A percentile compares a stretch with the other conserved stretches of the same genome.
Conservation (phyloP, 2,113 vertebrate species). For the Polyodon spathula region DNA sequence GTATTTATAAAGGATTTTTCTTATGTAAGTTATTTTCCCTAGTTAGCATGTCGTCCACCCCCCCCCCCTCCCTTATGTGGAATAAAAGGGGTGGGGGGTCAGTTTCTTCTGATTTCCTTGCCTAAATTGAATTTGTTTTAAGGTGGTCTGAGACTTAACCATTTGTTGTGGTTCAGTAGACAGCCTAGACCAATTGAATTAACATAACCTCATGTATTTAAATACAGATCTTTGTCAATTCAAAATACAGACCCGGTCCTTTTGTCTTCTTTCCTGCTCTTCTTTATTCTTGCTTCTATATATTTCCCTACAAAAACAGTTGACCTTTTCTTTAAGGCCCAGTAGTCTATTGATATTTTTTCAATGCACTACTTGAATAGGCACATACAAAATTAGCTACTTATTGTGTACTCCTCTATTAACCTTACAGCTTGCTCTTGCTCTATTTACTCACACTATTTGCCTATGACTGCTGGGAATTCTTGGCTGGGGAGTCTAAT, state of each 20-base stretch:
- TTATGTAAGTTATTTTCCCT: not conserved
- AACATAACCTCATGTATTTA: constrained; percentile 37
- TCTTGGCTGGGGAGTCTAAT: not conserved
- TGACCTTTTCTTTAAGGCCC: constrained; percentile 6
- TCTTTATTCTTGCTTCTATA: not conserved
- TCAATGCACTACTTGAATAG: constrained; percentile 3
- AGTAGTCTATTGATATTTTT: not conserved
- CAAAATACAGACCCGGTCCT: not conserved
- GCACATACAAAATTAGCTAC: not conserved
- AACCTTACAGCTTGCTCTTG: not conserved
- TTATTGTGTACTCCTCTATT: not conserved
- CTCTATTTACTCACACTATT: not conserved
- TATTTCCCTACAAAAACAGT: constrained; percentile 4
- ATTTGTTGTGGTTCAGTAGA: constrained; percentile 41
- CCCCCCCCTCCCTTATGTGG: not conserved
- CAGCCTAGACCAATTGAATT: constrained; percentile 53
- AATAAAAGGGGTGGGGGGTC: not conserved
- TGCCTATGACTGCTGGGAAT: not conserved
- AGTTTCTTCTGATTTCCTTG: not conserved
- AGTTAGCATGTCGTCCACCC: not conserved
- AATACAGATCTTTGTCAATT: constrained; percentile 10
- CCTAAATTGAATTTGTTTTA: constrained; percentile 6
- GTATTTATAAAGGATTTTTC: not conserved
- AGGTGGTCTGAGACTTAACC: constrained; percentile 9
- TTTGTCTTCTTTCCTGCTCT: not conserved